Conservation (phyloP, 2,113 vertebrate genomes). For the Apteryx mantelli region DNA sequence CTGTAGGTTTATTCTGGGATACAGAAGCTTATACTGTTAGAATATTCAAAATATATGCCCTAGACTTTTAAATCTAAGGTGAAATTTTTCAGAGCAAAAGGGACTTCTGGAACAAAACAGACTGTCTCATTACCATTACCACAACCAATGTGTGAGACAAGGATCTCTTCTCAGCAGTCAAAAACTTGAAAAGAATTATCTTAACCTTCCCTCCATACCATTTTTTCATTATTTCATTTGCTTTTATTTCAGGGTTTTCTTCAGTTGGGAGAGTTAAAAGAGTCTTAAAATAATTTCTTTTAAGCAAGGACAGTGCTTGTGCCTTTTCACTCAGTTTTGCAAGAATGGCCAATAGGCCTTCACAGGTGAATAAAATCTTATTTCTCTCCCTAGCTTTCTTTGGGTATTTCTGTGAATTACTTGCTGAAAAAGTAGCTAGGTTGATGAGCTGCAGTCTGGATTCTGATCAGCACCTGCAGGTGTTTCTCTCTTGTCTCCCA, state of each 20-base stretch:
- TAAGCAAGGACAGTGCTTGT: not conserved
- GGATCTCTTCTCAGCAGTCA: not conserved
- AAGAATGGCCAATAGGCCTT: not conserved
- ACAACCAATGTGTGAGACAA: not conserved
- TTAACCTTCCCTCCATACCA: not conserved
- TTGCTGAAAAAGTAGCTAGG: rapidly evolving
- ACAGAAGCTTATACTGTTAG: not conserved
- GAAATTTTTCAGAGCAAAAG: not conserved
- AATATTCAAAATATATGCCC: not conserved
- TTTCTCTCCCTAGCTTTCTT: not conserved
- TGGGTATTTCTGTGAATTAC: not conserved
- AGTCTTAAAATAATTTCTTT: not conserved
- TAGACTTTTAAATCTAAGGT: not conserved
- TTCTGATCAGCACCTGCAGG: not conserved
- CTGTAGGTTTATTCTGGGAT: not conserved
- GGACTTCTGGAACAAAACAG: not conserved
- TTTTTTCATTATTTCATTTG: not conserved
- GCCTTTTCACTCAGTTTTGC: not conserved
- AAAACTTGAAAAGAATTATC: not conserved
- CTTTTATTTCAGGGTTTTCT: not conserved
- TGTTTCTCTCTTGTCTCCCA: not conserved
- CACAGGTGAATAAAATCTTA: not conserved
- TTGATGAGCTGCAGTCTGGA: not conserved
- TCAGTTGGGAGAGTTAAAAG: not conserved
- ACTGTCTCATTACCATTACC: not conserved